Percentiles rank a stretch among this genome's conserved stretches.
These are phyloP conservation scores for Channa maculata DNA, from an alignment of 2,113 vertebrate genomes.

Conservation along the genomic window DNA sequence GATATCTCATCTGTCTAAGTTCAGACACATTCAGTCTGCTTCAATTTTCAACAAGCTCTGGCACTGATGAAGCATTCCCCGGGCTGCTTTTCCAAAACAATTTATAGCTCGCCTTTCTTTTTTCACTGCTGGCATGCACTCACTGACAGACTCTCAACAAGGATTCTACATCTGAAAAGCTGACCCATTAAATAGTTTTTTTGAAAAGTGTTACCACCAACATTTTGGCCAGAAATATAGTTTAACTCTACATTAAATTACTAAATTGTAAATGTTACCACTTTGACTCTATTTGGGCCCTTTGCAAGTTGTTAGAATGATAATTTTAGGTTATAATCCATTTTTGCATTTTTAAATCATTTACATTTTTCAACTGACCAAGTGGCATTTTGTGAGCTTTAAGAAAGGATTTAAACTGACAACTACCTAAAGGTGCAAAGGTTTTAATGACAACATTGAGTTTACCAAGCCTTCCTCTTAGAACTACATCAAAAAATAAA, in stretches of 20 bases:
- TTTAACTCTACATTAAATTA: background rate
- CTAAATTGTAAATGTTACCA: background rate
- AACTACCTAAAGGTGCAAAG: no score
- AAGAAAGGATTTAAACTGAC: no score
- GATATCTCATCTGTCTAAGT: slow-evolving; percentile 69
- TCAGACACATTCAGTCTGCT: slow-evolving; percentile 63
- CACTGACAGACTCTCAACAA: slow-evolving; percentile 1
- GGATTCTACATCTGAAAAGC: slow-evolving; percentile 5
- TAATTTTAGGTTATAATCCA: no score
- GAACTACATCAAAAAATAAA: no score
- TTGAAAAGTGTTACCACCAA: background rate
- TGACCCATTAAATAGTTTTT: background rate
- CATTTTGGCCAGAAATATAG: background rate
- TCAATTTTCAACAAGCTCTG: slow-evolving; percentile 50
- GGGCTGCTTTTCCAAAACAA: slow-evolving; percentile 42
- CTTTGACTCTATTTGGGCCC: background rate
- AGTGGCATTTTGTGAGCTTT: no score
- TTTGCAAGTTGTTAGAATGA: no score
- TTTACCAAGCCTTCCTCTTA: no score
- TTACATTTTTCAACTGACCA: no score
- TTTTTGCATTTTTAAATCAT: no score
- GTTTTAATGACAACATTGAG: no score
- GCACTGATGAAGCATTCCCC: slow-evolving; percentile 31
- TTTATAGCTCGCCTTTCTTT: slow-evolving; percentile 19
- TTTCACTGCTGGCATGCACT: background rate